Evolutionary conservation across 2,797 vertebrate species (phyloP).

Genomic region (Anniella stebbinsi): DNA sequence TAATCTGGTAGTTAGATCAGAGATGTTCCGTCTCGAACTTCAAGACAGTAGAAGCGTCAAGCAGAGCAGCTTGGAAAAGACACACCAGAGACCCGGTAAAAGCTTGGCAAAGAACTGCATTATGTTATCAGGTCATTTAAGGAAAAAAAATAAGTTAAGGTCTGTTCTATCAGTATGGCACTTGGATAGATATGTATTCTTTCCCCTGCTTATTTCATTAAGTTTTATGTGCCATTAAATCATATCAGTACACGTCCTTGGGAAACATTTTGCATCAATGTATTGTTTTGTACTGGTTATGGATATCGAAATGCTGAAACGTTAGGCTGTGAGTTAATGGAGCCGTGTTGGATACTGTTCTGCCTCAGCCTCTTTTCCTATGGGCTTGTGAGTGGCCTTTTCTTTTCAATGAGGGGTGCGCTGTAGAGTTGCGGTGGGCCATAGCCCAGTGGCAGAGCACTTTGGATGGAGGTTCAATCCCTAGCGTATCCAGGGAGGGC

Average conservation of each 20-base stretch:
- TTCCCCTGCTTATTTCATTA: not conserved
- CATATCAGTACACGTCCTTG: not conserved
- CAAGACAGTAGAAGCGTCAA: not conserved
- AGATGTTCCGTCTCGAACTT: constrained; percentile 33
- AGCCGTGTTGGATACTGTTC: not conserved
- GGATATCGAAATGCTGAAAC: not conserved
- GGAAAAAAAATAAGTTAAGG: constrained; percentile 29
- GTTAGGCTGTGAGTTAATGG: no score
- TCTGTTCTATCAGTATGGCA: not conserved
- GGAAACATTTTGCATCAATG: not conserved
- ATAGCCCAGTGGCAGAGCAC: not conserved
- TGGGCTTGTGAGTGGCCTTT: not conserved
- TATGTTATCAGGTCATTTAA: constrained; percentile 1
- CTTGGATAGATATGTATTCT: not conserved
- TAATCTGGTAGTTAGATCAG: constrained; percentile 55
- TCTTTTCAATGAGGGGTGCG: not conserved
- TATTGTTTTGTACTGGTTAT: not conserved
- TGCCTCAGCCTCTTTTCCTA: not conserved
- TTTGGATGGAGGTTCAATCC: no score
- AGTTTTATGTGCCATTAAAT: constrained; percentile 2
- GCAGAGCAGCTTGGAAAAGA: not conserved
- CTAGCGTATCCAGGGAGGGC: no score
- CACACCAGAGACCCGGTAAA: constrained; percentile 13
- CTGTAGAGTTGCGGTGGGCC: not conserved
- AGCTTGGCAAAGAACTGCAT: not conserved